Evolutionary conservation across 2,113 vertebrate genomes (phyloP), one percentile per base, ranked within the genome.

Genomic region (Lynx canadensis): DNA sequence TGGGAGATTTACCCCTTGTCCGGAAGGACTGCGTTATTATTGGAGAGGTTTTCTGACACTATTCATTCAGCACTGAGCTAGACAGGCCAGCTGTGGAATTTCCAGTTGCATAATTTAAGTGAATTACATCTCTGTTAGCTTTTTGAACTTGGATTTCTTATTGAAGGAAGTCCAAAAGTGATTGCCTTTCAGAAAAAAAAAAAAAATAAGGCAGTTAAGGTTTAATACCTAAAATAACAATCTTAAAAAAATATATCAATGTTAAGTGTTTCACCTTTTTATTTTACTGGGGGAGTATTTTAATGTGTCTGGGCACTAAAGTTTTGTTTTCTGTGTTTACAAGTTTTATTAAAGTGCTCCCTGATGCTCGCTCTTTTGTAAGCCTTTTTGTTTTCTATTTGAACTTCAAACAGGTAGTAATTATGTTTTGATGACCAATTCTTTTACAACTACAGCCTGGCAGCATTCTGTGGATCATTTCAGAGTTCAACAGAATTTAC

Each of bases 51-150:
- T 97, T 85, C 45, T 98, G 98, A 91, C 92, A 86, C 89, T 85
- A 93, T 79, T 45, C 85, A 97, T 81, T 48, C 83, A 97, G 96
- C 87, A 95, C 71, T 83, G 50, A 98, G 98, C 60, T 74, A 83
- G 98, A 88, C 97, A 98, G 97, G 97, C 97, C 98, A 98, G 98
- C 98, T 98, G 97, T 98, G 98, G 97, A 94, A 98, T 98, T 98
- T 98, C 97, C 98, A 98, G 98, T 98, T 98, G 98, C 98, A 98
- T 98, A 98, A 98, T 98, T 99, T 98, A 98, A 98, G 98, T 96
- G 98, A 98, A 98, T 98, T 98, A 94, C 95, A 73, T 96, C 81
- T 98, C 90, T 96, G 94, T 95, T 97, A 98, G 60, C 91, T 57
- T 98, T 98, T 68, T 96, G 92, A 96, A 98, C 96, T 98, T 97